Percentiles rank a stretch among this genome's conserved stretches.
Conservation (phyloP, 2,797 vertebrate genomes). For the Peromyscus melanophrys region DNA sequence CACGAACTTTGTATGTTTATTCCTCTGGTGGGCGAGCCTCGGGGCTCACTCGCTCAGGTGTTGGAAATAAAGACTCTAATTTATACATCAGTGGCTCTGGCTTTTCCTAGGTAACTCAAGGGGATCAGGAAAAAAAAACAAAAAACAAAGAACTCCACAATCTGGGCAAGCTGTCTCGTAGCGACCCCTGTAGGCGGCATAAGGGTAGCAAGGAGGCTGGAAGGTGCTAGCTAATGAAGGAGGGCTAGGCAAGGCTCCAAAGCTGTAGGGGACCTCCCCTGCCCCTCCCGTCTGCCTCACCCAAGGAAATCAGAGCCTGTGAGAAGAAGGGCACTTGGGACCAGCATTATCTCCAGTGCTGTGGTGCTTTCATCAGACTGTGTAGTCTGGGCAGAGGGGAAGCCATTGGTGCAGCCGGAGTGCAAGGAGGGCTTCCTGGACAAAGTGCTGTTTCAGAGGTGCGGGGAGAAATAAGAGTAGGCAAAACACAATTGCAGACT, state of each 20-base stretch:
- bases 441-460: neutral
- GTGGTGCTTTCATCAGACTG: neutral
- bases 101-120: neutral
- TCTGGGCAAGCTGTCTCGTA: conserved; percentile 19
- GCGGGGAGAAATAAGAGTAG: conserved; percentile 22
- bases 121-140: neutral
- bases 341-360: neutral
- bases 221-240: accelerated
- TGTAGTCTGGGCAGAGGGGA: neutral
- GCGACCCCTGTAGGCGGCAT: conserved; percentile 68
- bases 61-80: conserved; percentile 92
- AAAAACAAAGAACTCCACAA: neutral
- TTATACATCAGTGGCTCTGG: conserved; percentile 88
- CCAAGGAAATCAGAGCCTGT: neutral
- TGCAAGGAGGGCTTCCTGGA: neutral
- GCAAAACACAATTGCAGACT: neutral
- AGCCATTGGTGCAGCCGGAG: neutral
- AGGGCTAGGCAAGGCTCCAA: accelerated
- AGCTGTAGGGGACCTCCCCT: too few species aligned
- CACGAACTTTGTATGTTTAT: conserved; percentile 93
- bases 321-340: neutral
- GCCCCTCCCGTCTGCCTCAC: neutral
- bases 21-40: conserved; percentile 84
- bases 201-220: neutral
- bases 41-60: conserved; percentile 88